Evolutionary conservation across 2,113 vertebrate species (phyloP).

Genomic region (Mastomys natalensis): DNA sequence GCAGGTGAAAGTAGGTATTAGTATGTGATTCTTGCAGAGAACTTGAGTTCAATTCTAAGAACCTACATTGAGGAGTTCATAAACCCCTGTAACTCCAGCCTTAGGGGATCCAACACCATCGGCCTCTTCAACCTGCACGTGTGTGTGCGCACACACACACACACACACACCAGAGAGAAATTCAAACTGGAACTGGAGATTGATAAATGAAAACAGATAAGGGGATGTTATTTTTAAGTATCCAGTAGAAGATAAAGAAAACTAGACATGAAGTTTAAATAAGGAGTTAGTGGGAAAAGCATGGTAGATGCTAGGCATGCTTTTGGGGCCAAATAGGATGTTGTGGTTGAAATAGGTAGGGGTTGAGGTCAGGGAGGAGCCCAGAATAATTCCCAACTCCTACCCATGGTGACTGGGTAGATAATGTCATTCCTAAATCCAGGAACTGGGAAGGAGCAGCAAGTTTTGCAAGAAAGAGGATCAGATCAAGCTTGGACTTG

Average conservation of each 20-base stretch:
- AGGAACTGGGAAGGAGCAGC: conserved; percentile 62
- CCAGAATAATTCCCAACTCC: conserved; percentile 47
- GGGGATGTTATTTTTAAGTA: background rate
- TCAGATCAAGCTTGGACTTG: conserved; percentile 72
- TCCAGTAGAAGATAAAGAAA: background rate
- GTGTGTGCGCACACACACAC: background rate
- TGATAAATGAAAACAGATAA: background rate
- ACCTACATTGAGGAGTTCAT: background rate
- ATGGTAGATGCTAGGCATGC: background rate
- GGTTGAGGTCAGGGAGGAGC: conserved; percentile 3
- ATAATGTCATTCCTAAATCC: conserved; percentile 74
- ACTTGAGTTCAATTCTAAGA: background rate
- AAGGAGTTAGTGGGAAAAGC: background rate
- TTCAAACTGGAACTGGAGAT: background rate
- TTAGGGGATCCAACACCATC: background rate
- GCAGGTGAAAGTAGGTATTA: background rate
- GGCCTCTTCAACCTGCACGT: background rate
- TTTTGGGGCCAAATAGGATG: background rate
- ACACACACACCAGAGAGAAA: background rate
- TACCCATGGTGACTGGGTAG: background rate
- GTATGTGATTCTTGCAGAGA: too few relatives aligned
- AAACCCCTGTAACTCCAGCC: background rate
- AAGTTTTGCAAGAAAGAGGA: conserved; percentile 62
- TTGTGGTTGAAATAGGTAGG: background rate
- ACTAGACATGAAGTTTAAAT: background rate